Evolutionary conservation across 2,888 invertebrate species (phyloP), one percentile per base, ranked within the genome.

Genomic region (Limnephilus rhombicus): DNA sequence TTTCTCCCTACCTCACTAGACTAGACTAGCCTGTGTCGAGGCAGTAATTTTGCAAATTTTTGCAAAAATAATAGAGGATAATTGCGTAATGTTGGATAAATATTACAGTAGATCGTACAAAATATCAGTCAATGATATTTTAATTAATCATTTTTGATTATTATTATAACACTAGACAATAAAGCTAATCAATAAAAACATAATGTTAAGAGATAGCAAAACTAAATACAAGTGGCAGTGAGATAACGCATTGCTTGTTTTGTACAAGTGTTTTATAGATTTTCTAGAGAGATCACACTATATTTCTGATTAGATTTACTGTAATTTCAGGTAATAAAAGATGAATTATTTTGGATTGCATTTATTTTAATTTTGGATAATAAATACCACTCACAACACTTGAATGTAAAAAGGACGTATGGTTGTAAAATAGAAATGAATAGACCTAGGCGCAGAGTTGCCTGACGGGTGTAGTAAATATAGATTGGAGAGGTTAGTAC

Each of bases 401-500:
- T 68, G 53, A 18, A 68, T 24, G 1, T 24, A 68, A 24, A 24
- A 3, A 2, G 24, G 0, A 68, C 24, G 7, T 68, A 24, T 68
- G 68, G 68, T 5, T 68, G 68, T 68, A 68, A 68, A 68, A 5
- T 24, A 4, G 18, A 68, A 68, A 68, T n/a, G 68, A 68, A 68
- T 24, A n/a, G 68, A n/a, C 9, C 68, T n/a, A n/a, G 24, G 68
- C 24, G 2, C 9, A 68, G 68, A 68, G n/a, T 68, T 68, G 53
- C 53, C 7, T 7, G 18, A 68, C 9, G 24, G 68, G 24, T 68
- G 24, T 24, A 68, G 68, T 37, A 85, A 85, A 41, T 85, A 87
- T 31, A 53, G 49, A 87, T 87, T 53, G 87, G 15, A 31, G 83
- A 87, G 31, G 53, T n/a, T 87, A 87, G n/a, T 53, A 87, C 45